Conservation (phyloP, 2,797 vertebrate species). For the Picus viridis region DNA sequence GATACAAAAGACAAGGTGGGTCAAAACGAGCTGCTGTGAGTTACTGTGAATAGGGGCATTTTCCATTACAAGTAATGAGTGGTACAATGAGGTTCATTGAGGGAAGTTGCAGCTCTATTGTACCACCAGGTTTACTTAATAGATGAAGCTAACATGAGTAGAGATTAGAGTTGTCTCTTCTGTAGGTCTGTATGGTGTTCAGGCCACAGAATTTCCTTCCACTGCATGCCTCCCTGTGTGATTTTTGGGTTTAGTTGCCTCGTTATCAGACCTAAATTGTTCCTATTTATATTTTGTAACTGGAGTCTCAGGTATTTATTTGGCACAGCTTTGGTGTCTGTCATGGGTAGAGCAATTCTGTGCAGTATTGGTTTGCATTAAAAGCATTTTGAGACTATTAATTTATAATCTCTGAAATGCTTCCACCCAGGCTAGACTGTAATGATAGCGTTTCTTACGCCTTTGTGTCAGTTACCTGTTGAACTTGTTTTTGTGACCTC, state of each 20-base stretch:
- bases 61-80: conserved; percentile 36
- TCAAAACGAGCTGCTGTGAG: conserved; percentile 19
- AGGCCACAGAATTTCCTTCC: conserved; percentile 18
- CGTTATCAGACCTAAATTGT: background rate
- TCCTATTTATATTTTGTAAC: conserved; percentile 5
- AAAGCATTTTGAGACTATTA: background rate
- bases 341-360: background rate
- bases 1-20: background rate
- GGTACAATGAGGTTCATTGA: conserved; percentile 33
- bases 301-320: background rate
- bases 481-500: conserved; percentile 1
- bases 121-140: conserved; percentile 33
- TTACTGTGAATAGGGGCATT: conserved; percentile 13
- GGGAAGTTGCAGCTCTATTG: conserved; percentile 35
- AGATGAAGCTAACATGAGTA: conserved; percentile 32
- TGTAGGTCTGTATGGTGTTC: background rate
- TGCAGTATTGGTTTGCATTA: background rate
- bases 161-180: conserved; percentile 21
- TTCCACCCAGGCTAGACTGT: background rate
- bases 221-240: fast-evolving
- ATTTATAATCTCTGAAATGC: background rate
- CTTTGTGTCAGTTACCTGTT: conserved; percentile 49
- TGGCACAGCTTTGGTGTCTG: background rate
- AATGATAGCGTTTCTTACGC: background rate
- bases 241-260: background rate